Base-by-base conservation (phyloP, 2,113 vertebrate genomes). In the Pipa parva region DNA sequence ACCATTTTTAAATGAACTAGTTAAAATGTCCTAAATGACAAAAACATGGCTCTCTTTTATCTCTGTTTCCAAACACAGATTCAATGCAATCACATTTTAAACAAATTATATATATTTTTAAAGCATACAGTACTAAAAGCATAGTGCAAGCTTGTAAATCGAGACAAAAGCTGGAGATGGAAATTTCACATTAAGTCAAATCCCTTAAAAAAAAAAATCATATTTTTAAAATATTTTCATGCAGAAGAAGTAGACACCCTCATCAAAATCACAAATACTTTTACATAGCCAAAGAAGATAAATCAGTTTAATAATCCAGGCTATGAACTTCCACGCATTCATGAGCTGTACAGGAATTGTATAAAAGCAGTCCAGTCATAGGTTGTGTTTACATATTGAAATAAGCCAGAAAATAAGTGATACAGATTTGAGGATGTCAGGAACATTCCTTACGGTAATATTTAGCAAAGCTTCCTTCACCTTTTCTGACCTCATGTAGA, bases 131-230 rank as follows among this genome's bases (percentile, higher is more conserved):
- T 42, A 59, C 21, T 28, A 58, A 54, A 29, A 54, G 25, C 66
- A 76, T 59, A 80, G 77, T 68, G 80, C 73, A 69, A 77, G 76
- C 81, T 80, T 83, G 74, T 59, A 69, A 78, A 79, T 24, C 1
- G 83, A 82, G 74, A 77, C 72, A 80, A 77, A 79, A 72, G 75
- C 70, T 74, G 81, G 71, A 73, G 71, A 66, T 67, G 77, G 73
- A 73, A 76, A 77, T 79, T 77, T n/a, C n/a, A n/a, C 36, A 72
- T 73, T 52, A 95, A 93, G 91, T 92, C 87, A 77, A 80, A 81
- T 86, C 79, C 82, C 81, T n/a, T n/a, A n/a, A n/a, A n/a, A n/a
- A n/a, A 63, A 84, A 82, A 85, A 79, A 83, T 58, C 46, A 59
- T 26, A 52, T 29, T 73, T 74, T 60, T 79, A 70, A 80, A 83